These are phyloP conservation scores for Sericinus montela DNA, from an alignment of 2,888 invertebrate species.

Conservation along the genomic window DNA sequence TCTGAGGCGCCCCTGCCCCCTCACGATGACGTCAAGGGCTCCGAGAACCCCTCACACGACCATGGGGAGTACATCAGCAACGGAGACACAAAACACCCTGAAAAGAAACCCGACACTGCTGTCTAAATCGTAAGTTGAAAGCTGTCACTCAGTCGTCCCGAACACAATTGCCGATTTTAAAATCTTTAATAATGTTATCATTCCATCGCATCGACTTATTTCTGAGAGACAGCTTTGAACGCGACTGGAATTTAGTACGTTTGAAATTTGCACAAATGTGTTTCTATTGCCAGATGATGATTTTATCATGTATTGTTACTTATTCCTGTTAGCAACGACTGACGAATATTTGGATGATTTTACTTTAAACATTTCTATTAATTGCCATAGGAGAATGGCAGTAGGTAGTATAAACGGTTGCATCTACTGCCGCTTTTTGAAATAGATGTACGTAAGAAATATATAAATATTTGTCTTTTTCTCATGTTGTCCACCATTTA, in stretches of 20 bases:
- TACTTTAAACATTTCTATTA: conserved; percentile 6
- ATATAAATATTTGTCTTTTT: conserved; percentile 20
- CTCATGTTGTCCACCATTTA: conserved; percentile 28
- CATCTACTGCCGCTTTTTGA: conserved; percentile 21
- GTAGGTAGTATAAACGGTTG: conserved; percentile 12
- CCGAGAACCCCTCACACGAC: conserved; percentile 80
- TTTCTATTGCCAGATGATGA: conserved; percentile 46
- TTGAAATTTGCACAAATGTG: conserved; percentile 2
- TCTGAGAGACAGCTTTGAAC: conserved; percentile 21
- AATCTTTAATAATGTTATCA: conserved; percentile 8
- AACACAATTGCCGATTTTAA: neutral
- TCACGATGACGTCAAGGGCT: conserved; percentile 79
- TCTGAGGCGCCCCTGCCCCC: conserved; percentile 81
- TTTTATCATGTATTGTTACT: conserved; percentile 44
- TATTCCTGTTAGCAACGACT: conserved; percentile 11
- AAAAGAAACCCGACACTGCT: conserved; percentile 75
- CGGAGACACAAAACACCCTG: conserved; percentile 69
- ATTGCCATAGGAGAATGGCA: conserved; percentile 3
- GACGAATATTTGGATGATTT: conserved; percentile 22
- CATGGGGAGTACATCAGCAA: conserved; percentile 81
- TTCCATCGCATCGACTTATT: neutral
- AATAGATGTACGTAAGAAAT: conserved; percentile 15
- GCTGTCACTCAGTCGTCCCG: conserved; percentile 20
- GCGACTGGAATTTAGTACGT: neutral
- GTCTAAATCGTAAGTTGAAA: conserved; percentile 55